Evolutionary conservation across 1,140 invertebrate genomes (phyloP).

Genomic region (Ectropis grisescens): DNA sequence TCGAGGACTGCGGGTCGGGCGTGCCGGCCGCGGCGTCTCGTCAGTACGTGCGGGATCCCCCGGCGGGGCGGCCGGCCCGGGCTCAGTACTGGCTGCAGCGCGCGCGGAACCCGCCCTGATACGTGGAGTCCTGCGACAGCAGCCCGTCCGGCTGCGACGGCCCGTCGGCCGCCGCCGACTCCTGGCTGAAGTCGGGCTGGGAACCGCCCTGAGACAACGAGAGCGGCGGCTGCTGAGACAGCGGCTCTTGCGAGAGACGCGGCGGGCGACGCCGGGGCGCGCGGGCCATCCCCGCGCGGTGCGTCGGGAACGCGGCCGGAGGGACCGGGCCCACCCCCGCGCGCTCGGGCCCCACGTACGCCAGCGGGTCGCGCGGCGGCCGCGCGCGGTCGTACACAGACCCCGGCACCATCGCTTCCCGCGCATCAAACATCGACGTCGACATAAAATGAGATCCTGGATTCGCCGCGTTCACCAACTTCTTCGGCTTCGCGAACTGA

Average conservation of each 20-base stretch:
- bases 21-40: constrained; percentile 14
- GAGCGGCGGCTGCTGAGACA: constrained; percentile 77
- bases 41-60: constrained; percentile 21
- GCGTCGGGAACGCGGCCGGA: constrained; percentile 80
- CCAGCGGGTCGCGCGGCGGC: constrained; percentile 83
- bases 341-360: constrained; percentile 91
- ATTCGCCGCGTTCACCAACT: constrained; percentile 93
- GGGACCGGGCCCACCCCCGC: constrained; percentile 87
- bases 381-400: constrained; percentile 71
- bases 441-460: constrained; percentile 98
- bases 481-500: constrained; percentile 97
- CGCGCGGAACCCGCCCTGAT: constrained; percentile 81
- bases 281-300: constrained; percentile 26
- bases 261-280: constrained; percentile 25
- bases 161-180: constrained; percentile 90
- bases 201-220: constrained; percentile 82
- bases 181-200: constrained; percentile 88
- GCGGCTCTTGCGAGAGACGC: constrained; percentile 68
- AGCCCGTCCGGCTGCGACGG: constrained; percentile 95
- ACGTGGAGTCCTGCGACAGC: constrained; percentile 94
- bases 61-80: constrained; percentile 24
- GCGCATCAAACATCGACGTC: constrained; percentile 92
- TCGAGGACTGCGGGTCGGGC: constrained; percentile 3
- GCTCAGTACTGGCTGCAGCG: constrained; percentile 75
- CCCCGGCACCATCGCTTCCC: constrained; percentile 91